phyloP scores from a whole-genome alignment of 2,113 vertebrate genomes.

The Lota lota region DNA sequence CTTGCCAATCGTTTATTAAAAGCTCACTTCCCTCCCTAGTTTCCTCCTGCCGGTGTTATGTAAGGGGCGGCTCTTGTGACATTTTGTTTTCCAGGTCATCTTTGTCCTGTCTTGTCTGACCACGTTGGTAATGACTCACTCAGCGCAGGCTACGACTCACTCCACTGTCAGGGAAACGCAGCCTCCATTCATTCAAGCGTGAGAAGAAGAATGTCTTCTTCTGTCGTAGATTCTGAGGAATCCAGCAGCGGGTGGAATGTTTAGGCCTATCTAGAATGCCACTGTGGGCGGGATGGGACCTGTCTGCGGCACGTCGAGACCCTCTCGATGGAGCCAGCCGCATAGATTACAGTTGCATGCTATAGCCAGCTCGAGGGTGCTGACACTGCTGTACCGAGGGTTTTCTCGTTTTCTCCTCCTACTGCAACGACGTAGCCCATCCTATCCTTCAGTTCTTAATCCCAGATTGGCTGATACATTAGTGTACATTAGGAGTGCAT shows the following conservation, averaged over 20 bases:
- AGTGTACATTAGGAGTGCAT: conserved; percentile 53
- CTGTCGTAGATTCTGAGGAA: conserved; percentile 29
- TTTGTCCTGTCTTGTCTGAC: conserved; percentile 35
- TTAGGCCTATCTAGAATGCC: conserved; percentile 28
- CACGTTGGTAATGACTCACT: conserved; percentile 33
- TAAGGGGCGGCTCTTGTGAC: conserved; percentile 54
- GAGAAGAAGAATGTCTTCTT: conserved; percentile 9
- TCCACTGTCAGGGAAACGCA: conserved; percentile 24
- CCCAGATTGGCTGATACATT: conserved; percentile 32
- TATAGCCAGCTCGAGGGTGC: conserved; percentile 49
- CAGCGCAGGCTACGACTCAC: conserved; percentile 46
- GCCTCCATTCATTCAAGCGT: conserved; percentile 28
- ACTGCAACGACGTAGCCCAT: conserved; percentile 40
- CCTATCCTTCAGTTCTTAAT: conserved; percentile 35
- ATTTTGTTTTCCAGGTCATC: conserved; percentile 33
- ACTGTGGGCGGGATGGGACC: conserved; percentile 42
- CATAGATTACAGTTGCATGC: conserved; percentile 32
- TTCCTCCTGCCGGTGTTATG: conserved; percentile 46
- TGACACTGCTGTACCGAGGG: conserved; percentile 33
- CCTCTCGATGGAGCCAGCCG: conserved; percentile 33
- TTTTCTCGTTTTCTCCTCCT: conserved; percentile 40
- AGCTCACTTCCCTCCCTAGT: conserved; percentile 31
- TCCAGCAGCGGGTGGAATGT: background rate
- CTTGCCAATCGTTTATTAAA: conserved; percentile 40
- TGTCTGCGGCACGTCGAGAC: conserved; percentile 40